Evolutionary conservation across 2,113 vertebrate genomes (phyloP), one percentile per base, ranked within the genome.

Genomic region (Himantopus leucocephalus): DNA sequence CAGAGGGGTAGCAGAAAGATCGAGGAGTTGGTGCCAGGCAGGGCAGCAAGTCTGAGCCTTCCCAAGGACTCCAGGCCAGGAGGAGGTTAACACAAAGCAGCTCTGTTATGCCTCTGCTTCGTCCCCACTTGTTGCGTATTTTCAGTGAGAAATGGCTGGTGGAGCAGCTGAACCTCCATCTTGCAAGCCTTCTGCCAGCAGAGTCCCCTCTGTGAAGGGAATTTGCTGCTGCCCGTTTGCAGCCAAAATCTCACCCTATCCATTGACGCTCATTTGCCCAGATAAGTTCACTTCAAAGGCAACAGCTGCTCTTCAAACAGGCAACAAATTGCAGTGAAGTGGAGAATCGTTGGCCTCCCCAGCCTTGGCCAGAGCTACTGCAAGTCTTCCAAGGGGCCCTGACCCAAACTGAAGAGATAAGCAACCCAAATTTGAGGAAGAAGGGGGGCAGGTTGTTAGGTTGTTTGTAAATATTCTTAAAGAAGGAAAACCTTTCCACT

Each of bases 251-350:
- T 85, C 52, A 53, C n/a, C 67, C 88, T 74, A 21, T 58, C 62
- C 5, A 0, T 73, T 8, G 4, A 56, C 74, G 55, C 29, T 78
- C 43, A 68, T 75, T 88, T 93, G 76, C 88, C 59, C 76, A 87
- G 88, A 88, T 81, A 92, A 94, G 68, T 88, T 94, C 79, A 94
- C 75, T 95, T 94, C 90, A 94, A 95, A 94, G 73, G 64, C 75
- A 88, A 80, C 82, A 96, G 88, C 88, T 95, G 83, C 82, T 94
- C 85, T 96, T 95, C 95, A 93, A 94, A 96, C 85, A 66, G n/a
- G 26, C 85, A 86, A 78, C 75, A 93, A 94, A 95, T 81, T 71
- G 71, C 37, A 86, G 68, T 5, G 47, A 94, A 68, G 52, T 55
- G 41, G 29, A 96, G 63, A 88, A 90, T 30, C 76, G 47, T 43